These are phyloP conservation scores for Equus przewalskii DNA, from an alignment of 2,113 vertebrate genomes.

Conservation along the genomic window DNA sequence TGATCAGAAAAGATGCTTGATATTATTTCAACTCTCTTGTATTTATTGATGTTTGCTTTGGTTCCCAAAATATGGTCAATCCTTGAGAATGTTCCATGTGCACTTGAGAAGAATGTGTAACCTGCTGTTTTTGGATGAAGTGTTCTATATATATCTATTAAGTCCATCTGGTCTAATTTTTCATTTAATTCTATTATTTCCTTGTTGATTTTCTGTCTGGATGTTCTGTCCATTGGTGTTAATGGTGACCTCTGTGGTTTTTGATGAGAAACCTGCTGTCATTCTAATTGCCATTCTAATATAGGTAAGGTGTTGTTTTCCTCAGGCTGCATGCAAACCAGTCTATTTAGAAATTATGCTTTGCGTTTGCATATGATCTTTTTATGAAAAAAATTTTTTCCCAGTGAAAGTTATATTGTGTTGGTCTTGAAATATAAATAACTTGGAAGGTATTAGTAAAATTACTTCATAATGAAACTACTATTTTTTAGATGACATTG, in stretches of 20 bases:
- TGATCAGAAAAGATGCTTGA: no score
- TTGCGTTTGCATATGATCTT: neutral
- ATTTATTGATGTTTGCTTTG: no score
- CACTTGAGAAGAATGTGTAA: no score
- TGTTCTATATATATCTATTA: no score
- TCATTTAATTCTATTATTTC: no score
- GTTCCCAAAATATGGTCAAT: no score
- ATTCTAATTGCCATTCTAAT: neutral
- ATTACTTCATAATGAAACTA: neutral
- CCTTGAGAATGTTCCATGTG: no score
- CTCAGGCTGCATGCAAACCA: neutral
- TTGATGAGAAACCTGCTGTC: neutral
- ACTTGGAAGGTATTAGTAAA: neutral
- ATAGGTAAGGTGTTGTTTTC: neutral
- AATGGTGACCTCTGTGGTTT: neutral
- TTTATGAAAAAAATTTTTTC: neutral
- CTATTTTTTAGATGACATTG: neutral
- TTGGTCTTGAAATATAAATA: conserved; percentile 14
- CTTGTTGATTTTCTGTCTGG: no score
- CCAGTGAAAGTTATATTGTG: neutral
- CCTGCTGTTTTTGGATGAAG: no score
- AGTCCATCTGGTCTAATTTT: no score
- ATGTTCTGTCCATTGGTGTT: no score
- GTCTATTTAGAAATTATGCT: neutral
- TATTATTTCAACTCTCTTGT: no score